Evolutionary conservation across 1,140 invertebrate species (phyloP), one percentile per base, ranked within the genome.

Genomic region (Eriosoma lanigerum): DNA sequence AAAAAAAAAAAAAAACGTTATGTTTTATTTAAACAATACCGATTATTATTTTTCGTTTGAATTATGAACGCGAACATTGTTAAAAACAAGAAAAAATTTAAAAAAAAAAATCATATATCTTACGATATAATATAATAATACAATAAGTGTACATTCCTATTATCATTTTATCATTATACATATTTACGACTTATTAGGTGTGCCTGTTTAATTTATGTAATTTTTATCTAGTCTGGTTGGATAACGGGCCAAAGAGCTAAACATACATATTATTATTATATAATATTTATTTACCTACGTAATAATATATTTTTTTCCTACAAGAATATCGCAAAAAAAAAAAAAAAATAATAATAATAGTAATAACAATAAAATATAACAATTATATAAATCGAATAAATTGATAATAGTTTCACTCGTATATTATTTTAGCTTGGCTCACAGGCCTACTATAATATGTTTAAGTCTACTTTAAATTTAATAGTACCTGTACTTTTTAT

Each of bases 191-290:
- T 76, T 46, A 76, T 76, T 76, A 76, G 73, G 73, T 76, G 73
- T 76, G 73, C 73, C 73, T 76, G 73, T 76, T 76, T 76, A 76
- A 76, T 76, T 76, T 76, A 60, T 76, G 54, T 76, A 76, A 76
- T 76, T 76, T 76, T 76, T 76, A 76, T 76, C 73, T 76, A 76
- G 73, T 76, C 73, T 76, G 73, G 73, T 76, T 60, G 73, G 73
- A 76, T 76, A 76, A 76, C 19, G 73, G 73, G 73, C 73, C 73
- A 76, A 76, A 76, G 73, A 76, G 73, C 73, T 76, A 60, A 56
- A 46, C 73, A 46, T 44, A 76, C 73, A 44, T 76, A 60, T 76
- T 60, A 76, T 58, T n/a, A 46, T 21, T 24, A 66, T 13, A 66
- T 66, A 66, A 66, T 66, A 66, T 10, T 38, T 19, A 3, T 38